phyloP scores from a whole-genome alignment of 2,797 vertebrate species.

The Tamandua tetradactyla region DNA sequence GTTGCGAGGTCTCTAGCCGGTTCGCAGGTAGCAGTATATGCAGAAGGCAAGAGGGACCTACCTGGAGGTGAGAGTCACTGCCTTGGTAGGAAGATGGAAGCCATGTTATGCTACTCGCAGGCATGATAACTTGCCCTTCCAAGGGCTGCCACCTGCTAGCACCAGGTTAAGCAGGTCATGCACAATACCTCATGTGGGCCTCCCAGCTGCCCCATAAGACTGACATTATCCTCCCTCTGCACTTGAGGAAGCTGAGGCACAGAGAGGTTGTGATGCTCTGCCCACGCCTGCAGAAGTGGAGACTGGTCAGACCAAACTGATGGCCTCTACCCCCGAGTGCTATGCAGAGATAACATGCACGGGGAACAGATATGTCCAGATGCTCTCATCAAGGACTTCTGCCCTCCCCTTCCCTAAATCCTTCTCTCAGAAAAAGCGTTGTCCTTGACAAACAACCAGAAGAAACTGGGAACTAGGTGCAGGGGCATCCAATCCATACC shows the following conservation, averaged over 20 bases:
- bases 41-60: neutral
- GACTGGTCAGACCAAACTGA: neutral
- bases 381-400: neutral
- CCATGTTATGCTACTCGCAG: neutral
- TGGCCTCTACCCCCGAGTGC: no score
- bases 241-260: no score
- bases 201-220: no score
- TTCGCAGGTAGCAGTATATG: neutral
- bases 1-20: rapidly evolving
- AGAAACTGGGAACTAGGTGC: no score
- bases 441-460: neutral
- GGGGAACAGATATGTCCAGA: neutral
- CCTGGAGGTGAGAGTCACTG: neutral
- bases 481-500: no score
- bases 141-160: no score
- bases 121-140: neutral
- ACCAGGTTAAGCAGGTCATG: rapidly evolving
- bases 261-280: neutral
- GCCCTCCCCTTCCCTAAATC: neutral
- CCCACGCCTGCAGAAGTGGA: neutral
- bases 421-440: neutral
- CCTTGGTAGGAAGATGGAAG: neutral
- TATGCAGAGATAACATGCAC: neutral
- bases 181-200: neutral
- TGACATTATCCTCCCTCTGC: neutral